phyloP scores from a whole-genome alignment of 2,888 invertebrate genomes.

The Acanthopleura granulata region DNA sequence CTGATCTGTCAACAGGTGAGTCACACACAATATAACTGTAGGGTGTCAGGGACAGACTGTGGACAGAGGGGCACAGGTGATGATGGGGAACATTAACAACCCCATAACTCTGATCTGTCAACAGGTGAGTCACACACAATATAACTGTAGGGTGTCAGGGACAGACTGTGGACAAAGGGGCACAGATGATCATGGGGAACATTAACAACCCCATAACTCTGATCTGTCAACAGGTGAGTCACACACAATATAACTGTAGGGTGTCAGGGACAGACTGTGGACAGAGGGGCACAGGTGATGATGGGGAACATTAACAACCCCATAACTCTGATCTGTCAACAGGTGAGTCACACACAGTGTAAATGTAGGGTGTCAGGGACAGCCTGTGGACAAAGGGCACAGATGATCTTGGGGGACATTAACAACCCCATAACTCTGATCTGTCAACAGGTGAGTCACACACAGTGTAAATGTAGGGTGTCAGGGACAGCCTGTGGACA shows the following conservation, averaged over 20 bases:
- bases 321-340: slow-evolving; percentile 70
- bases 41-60: slow-evolving; percentile 58
- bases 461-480: slow-evolving; percentile 37
- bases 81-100: slow-evolving; percentile 71
- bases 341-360: slow-evolving; percentile 54
- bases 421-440: slow-evolving; percentile 72
- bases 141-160: slow-evolving; percentile 49
- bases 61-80: slow-evolving; percentile 70
- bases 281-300: slow-evolving; percentile 64
- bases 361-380: slow-evolving; percentile 50
- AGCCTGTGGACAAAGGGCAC: slow-evolving; percentile 69
- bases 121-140: slow-evolving; percentile 61
- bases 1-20: slow-evolving; percentile 71
- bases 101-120: slow-evolving; percentile 71
- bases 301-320: slow-evolving; percentile 72
- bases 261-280: too few species aligned
- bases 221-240: slow-evolving; percentile 70
- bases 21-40: slow-evolving; percentile 35
- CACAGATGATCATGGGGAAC: slow-evolving; percentile 71
- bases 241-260: too few species aligned
- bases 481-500: slow-evolving; percentile 63
- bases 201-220: slow-evolving; percentile 72
- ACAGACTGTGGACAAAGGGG: slow-evolving; percentile 67
- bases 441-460: slow-evolving; percentile 68
- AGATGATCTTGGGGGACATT: slow-evolving; percentile 70